Evolutionary conservation across 2,888 invertebrate genomes (phyloP).

Genomic region (Pegoplata infirma): DNA sequence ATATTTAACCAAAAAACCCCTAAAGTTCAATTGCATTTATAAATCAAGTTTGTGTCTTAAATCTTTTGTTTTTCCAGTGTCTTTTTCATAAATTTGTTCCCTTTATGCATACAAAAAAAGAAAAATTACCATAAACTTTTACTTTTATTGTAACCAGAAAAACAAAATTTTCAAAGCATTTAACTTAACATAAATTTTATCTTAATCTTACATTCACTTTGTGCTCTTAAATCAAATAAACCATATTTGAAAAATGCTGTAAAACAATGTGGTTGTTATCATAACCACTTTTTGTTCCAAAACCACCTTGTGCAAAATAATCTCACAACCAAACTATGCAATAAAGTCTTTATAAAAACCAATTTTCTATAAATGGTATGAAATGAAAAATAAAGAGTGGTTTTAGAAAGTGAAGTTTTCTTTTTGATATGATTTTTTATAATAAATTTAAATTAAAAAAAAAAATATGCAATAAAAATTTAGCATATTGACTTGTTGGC

Average conservation of each 20-base stretch:
- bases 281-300: slow-evolving; percentile 37
- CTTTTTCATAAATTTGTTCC: no score
- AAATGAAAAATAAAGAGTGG: slow-evolving; percentile 34
- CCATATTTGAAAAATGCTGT: not conserved
- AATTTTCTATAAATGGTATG: slow-evolving; percentile 46
- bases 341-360: slow-evolving; percentile 30
- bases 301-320: not conserved
- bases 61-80: not conserved
- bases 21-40: not conserved
- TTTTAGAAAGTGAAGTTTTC: slow-evolving; percentile 60
- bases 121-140: not conserved
- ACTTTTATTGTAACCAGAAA: not conserved
- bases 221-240: not conserved
- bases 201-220: slow-evolving; percentile 40
- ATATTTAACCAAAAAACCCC: not conserved
- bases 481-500: not conserved
- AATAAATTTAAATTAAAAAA: not conserved
- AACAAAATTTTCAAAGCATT: not conserved
- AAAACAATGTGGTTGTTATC: slow-evolving; percentile 39
- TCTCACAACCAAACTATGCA: slow-evolving; percentile 33
- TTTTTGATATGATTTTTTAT: slow-evolving; percentile 14
- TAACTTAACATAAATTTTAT: not conserved
- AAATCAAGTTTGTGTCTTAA: slow-evolving; percentile 9
- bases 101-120: not conserved
- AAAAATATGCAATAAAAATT: not conserved